Conservation (phyloP, 2,113 vertebrate genomes). For the Gambusia affinis region DNA sequence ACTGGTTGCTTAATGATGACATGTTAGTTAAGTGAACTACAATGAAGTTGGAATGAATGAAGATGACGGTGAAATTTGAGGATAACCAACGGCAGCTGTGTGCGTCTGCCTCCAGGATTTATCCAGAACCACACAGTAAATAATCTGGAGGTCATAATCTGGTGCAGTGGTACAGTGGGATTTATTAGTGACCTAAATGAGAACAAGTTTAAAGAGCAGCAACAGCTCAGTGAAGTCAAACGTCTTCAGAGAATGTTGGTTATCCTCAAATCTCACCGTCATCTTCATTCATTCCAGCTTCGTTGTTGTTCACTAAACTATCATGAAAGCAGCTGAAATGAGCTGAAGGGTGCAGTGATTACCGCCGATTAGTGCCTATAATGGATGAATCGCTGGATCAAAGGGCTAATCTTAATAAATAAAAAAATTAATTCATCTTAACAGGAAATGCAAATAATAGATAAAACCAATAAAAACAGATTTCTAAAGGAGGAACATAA, state of each 20-base stretch:
- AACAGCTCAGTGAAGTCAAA: neutral
- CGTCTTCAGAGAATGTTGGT: neutral
- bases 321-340: neutral
- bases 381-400: too few relatives aligned
- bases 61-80: neutral
- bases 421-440: too few relatives aligned
- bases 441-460: too few relatives aligned
- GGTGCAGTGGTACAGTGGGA: neutral
- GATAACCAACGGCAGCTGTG: constrained; percentile 5
- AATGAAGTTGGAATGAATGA: neutral
- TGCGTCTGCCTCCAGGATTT: constrained; percentile 12
- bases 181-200: neutral
- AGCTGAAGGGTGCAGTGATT: too few relatives aligned
- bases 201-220: neutral
- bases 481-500: neutral
- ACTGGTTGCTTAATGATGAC: constrained; percentile 17
- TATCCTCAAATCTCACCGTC: constrained; percentile 3
- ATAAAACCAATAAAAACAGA: neutral
- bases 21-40: neutral
- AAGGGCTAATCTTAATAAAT: too few relatives aligned
- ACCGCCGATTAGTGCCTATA: too few relatives aligned
- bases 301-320: neutral
- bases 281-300: neutral
- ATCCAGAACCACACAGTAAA: constrained; percentile 2
- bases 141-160: neutral